Percentiles rank a stretch among this genome's conserved stretches.
Conservation (phyloP, 1,140 invertebrate species). For the Achroia grisella region DNA sequence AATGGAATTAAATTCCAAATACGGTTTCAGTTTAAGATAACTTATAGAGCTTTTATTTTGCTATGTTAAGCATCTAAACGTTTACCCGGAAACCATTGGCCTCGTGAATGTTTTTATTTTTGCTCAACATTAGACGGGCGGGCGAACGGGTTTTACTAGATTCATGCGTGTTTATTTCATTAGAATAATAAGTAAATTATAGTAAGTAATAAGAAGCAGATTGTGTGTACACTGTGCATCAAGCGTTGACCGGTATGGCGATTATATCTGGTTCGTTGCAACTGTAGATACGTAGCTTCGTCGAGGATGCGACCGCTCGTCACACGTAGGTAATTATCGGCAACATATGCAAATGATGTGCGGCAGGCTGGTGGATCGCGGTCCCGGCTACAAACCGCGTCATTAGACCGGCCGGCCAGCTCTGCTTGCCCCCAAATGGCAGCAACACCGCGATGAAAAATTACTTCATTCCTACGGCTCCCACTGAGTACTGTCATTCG, state of each 20-base stretch:
- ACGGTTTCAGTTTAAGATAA: too few species aligned
- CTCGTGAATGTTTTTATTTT: too few species aligned
- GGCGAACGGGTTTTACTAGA: constrained; percentile 1
- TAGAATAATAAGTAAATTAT: constrained; percentile 12
- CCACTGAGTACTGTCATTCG: too few species aligned
- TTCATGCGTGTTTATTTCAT: constrained; percentile 11
- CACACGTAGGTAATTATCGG: constrained; percentile 54
- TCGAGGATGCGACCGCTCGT: constrained; percentile 18
- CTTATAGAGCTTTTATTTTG: too few species aligned
- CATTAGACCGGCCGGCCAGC: too few species aligned
- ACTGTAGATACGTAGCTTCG: constrained; percentile 6
- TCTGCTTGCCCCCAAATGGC: too few species aligned
- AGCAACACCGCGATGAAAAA: background rate
- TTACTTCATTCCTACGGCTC: too few species aligned
- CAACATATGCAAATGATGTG: constrained; percentile 55
- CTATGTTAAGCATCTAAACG: too few species aligned
- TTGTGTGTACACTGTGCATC: constrained; percentile 4
- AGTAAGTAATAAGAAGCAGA: background rate
- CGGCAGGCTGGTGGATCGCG: constrained; percentile 16
- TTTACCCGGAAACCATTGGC: too few species aligned
- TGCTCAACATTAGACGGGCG: background rate
- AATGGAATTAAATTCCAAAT: too few species aligned
- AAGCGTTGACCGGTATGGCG: constrained; percentile 27
- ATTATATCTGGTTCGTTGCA: constrained; percentile 34
- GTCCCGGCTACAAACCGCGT: background rate